Evolutionary conservation across 2,113 vertebrate genomes (phyloP), one percentile per base, ranked within the genome.

Genomic region (Macquaria australasica): DNA sequence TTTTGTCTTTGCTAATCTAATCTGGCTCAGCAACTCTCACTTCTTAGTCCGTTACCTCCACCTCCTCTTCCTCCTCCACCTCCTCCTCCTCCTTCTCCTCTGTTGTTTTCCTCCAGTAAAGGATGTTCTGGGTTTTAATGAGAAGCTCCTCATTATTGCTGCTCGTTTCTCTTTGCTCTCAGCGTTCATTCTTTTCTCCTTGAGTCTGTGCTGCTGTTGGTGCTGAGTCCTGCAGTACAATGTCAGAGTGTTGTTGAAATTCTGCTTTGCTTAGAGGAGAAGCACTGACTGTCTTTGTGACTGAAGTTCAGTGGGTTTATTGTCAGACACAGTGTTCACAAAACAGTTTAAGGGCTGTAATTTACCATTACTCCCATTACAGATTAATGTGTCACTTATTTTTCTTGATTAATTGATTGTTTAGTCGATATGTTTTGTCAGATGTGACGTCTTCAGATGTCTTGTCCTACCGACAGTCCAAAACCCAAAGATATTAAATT

Each of bases 1-100:
- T 58, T 90, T 75, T 84, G 75, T 87, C 77, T 89, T 84, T 76
- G 34, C 53, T 81, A 86, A 91, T 88, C 79, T 86, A 84, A 85
- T 87, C 84, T 87, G 73, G 62, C 73, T 84, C 60, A 70, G 78
- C 67, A 62, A 73, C 74, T 90, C 82, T 74, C 31, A 69, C 82
- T 86, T 51, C 62, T 68, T 69, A 82, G 77, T 66, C 73, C 1
- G 76, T 76, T 84, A 73, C 76, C 82, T 75, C 66, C 87, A 34
- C 69, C 25, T 3, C 0, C 50, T 16, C 10, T 28, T 43, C 63
- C 43, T 45, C 69, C 28, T 84, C 76, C 53, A 53, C 31, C 43
- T 55, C n/a, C n/a, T 56, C 31, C 25, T 50, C 63, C 43, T 45
- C 69, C 28, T 84, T 73, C 53, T 60, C 31, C 43, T 55, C n/a